Evolutionary conservation across 2,113 vertebrate genomes (phyloP), one percentile per base, ranked within the genome.

Genomic region (human): DNA sequence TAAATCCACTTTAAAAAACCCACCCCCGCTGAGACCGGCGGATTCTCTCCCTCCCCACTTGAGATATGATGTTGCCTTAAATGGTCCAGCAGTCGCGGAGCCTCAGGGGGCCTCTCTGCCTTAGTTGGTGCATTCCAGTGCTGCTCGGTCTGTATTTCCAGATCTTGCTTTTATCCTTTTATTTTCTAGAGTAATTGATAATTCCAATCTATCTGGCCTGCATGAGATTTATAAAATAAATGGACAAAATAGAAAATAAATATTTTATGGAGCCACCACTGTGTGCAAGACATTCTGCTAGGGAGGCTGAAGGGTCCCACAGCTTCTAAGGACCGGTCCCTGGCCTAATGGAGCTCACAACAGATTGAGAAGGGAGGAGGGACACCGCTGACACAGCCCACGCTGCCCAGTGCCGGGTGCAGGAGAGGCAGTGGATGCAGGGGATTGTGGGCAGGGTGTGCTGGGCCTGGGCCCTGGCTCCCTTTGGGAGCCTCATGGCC

Each of bases 11-110:
- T 30, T n/a, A 14, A 68, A 5, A 35, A n/a, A 2, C 20, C 64
- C 30, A 1, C 14, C 61, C 61, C 17, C 20, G 25, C 4, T 45
- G 22, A 32, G 25, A 38, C 10, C 0, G 0, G 25, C 3, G 2
- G 22, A 3, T 4, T 20, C 5, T 35, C 4, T 27, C 52, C 9
- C 52, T 30, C 20, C 23, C 45, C 5, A 1, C 11, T 6, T 66
- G 7, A 35, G 55, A 73, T 5, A 13, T 0, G 9, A 3, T 11
- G 1, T 4, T 27, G 10, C 61, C 78, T 20, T 50, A 20, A 43
- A 32, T 43, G 70, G 32, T n/a, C 3, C 9, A 4, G 20, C 30
- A 32, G 8, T n/a, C 17, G 20, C 1, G 12, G 16, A 16, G 1
- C 35, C 43, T 48, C 7, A 1, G 1, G 2, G 8, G 40, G 2